Conservation (phyloP, 2,113 vertebrate genomes). For the Pungitius pungitius region DNA sequence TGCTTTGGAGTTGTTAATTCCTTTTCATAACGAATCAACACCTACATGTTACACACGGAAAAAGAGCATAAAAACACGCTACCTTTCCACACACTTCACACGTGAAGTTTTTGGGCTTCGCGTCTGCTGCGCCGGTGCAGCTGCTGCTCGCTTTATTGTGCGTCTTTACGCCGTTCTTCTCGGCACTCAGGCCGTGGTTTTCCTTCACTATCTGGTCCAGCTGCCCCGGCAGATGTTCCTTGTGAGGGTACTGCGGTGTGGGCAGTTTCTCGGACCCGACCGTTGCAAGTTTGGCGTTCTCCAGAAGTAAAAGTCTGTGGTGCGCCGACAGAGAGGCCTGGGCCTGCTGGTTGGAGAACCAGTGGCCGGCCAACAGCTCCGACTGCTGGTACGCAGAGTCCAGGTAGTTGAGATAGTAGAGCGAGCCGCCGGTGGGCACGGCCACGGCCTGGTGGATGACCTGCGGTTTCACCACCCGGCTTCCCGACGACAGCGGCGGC, state of each 20-base stretch:
- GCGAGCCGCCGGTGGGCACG: constrained; percentile 87
- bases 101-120: constrained; percentile 97
- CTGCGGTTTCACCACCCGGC: constrained; percentile 94
- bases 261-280: constrained; percentile 87
- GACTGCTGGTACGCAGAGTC: constrained; percentile 91
- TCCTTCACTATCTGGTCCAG: constrained; percentile 97
- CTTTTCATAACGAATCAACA: background rate
- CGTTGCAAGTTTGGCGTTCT: constrained; percentile 88
- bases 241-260: constrained; percentile 88
- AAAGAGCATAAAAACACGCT: background rate
- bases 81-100: constrained; percentile 98
- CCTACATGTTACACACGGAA: background rate
- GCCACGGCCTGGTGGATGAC: constrained; percentile 92
- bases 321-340: constrained; percentile 89
- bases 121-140: constrained; percentile 75
- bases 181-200: constrained; percentile 82
- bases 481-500: constrained; percentile 76
- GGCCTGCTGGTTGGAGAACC: constrained; percentile 87
- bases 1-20: background rate
- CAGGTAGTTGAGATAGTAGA: constrained; percentile 98
- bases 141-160: constrained; percentile 83
- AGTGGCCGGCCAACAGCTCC: constrained; percentile 89
- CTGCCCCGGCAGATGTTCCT: constrained; percentile 92
- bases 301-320: constrained; percentile 92
- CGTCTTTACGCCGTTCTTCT: constrained; percentile 84